Percentiles rank a stretch among this genome's conserved stretches.
Conservation (phyloP, 2,888 invertebrate species). For the Charanyca ferruginea region DNA sequence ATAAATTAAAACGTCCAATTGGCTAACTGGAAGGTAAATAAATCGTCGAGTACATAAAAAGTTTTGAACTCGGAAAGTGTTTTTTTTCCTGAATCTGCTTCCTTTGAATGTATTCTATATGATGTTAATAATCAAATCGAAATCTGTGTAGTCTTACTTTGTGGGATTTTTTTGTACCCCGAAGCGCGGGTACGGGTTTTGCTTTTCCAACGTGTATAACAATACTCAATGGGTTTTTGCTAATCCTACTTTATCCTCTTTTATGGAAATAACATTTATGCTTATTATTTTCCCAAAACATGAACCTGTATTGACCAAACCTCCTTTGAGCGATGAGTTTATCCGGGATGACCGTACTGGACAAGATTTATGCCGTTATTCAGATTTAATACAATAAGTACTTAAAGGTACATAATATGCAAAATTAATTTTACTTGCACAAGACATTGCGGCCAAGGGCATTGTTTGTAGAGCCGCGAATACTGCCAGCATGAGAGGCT, state of each 20-base stretch:
- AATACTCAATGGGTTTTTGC: slow-evolving; percentile 29
- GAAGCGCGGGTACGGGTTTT: slow-evolving; percentile 29
- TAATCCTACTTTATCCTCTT: slow-evolving; percentile 38
- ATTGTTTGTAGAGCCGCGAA: slow-evolving; percentile 68
- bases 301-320: slow-evolving; percentile 28
- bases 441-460: slow-evolving; percentile 75
- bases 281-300: slow-evolving; percentile 33
- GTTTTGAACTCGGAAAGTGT: background rate
- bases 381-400: slow-evolving; percentile 28
- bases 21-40: slow-evolving; percentile 74
- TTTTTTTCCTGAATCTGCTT: slow-evolving; percentile 44
- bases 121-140: slow-evolving; percentile 53
- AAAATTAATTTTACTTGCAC: slow-evolving; percentile 69
- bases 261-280: slow-evolving; percentile 17
- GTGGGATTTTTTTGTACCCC: slow-evolving; percentile 33
- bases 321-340: slow-evolving; percentile 20
- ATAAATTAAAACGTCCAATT: slow-evolving; percentile 80
- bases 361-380: slow-evolving; percentile 21
- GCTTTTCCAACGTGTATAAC: slow-evolving; percentile 9
- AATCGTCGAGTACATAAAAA: slow-evolving; percentile 41
- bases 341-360: slow-evolving; percentile 5
- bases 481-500: slow-evolving; percentile 68
- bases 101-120: slow-evolving; percentile 57
- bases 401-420: slow-evolving; percentile 17
- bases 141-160: slow-evolving; percentile 55